Base-by-base conservation (phyloP, 2,888 invertebrate species). In the Latheticus oryzae region DNA sequence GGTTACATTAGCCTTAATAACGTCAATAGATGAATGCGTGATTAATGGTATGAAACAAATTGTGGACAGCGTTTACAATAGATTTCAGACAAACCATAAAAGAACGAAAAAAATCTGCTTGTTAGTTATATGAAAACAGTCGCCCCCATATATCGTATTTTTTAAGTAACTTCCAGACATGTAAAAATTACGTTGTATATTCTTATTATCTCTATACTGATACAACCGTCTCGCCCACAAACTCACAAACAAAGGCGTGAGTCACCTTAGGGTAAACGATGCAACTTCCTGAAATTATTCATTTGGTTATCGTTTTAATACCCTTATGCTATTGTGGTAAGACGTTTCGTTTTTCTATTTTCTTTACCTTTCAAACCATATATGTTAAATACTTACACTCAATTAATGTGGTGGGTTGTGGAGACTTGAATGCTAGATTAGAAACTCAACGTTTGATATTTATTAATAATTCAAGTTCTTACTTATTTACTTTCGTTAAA, bases 251-350 rank as follows among this genome's bases (percentile, higher is more conserved):
- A 63, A 65, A 64, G 64, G 63, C 60, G 62, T 63, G 63, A 62
- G 58, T 60, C 59, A 63, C 63, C 57, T 64, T 48, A 54, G 58
- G 64, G 52, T 58, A 58, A 62, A 66, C 51, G 61, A 61, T 64
- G 63, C 45, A 63, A 63, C 62, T 66, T 66, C 66, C 66, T 66
- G 62, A 63, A 63, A 63, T 63, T 62, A 62, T 53, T 62, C 58
- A 60, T 56, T 58, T 58, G 37, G 37, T 51, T 32, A 45, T 50
- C 50, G 50, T 32, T 47, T 12, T 15, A 7, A 43, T 13, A 26
- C 8, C 33, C n/a, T n/a, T 23, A n/a, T 7, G 15, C 48, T 24
- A 37, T 35, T 48, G 33, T 48, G 28, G n/a, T n/a, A n/a, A 33
- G 24, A 42, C 26, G 43, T 23, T 15, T 15, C 42, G 5, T 43